Evolutionary conservation across 53 echinoderm and acorn worm genomes (phyloP).

Genomic region (Echinometra lucunter): DNA sequence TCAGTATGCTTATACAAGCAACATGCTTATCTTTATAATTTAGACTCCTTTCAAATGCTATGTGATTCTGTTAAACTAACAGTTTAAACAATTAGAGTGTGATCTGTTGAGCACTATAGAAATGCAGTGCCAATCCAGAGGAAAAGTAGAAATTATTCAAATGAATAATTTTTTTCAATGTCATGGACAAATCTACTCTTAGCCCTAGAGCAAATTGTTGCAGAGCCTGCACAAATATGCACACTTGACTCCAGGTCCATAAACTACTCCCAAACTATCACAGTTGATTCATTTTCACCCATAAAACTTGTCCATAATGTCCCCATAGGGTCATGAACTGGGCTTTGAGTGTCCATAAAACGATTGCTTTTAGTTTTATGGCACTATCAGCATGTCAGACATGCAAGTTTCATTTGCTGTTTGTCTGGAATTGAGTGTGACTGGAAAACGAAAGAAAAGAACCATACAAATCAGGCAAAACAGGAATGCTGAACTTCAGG

Average conservation of each 20-base stretch:
- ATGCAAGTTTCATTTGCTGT: conserved; percentile 19
- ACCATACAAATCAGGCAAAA: not conserved
- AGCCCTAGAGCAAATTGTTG: not conserved
- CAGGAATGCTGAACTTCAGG: not conserved
- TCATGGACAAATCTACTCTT: not conserved
- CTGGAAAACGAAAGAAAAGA: not conserved
- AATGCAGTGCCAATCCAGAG: not conserved
- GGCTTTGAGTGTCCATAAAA: conserved; percentile 51
- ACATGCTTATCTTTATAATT: too few relatives aligned
- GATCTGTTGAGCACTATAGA: not conserved
- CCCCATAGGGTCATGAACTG: conserved; percentile 46
- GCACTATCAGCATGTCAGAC: conserved; percentile 23
- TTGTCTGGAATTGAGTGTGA: not conserved
- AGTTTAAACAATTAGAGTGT: too few relatives aligned
- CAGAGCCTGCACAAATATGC: conserved; percentile 1
- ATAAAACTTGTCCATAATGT: conserved; percentile 56
- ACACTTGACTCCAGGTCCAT: conserved; percentile 27
- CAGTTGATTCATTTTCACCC: conserved; percentile 37
- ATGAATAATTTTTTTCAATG: too few relatives aligned
- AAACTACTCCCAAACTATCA: conserved; percentile 39
- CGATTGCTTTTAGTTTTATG: conserved; percentile 63
- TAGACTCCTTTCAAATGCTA: too few relatives aligned
- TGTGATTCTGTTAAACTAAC: too few relatives aligned
- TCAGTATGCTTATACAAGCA: too few relatives aligned
- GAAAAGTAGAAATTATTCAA: too few relatives aligned